Conservation (phyloP, 2,113 vertebrate genomes). For the Trogon surrucura region DNA sequence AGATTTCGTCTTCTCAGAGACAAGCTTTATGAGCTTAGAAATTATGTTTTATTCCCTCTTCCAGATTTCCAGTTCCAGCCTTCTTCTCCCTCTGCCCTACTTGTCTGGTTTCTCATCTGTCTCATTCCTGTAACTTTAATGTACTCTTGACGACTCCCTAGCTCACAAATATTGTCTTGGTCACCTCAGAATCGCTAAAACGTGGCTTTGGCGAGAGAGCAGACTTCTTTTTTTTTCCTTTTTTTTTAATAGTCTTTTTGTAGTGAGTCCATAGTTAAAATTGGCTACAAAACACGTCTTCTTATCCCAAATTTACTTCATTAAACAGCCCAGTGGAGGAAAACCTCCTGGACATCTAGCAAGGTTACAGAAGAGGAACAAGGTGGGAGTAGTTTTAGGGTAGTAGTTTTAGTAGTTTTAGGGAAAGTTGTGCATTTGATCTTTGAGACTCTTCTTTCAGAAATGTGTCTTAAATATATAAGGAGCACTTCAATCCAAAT, state of each 20-base stretch:
- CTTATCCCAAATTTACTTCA: not conserved
- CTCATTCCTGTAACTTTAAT: not conserved
- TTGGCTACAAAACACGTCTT: not conserved
- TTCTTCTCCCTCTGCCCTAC: not conserved
- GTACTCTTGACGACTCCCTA: not conserved
- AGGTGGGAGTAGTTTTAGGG: not conserved
- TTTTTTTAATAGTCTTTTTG: not conserved
- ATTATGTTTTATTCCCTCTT: not conserved
- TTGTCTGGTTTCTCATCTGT: not conserved
- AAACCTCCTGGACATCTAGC: not conserved
- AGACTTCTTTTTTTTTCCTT: not conserved
- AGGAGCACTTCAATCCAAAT: not conserved
- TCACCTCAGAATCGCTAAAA: not conserved
- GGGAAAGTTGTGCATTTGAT: not conserved
- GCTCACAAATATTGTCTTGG: not conserved
- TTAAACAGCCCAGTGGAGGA: not conserved
- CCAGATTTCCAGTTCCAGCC: not conserved
- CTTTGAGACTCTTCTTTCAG: not conserved
- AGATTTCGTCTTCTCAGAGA: conserved; percentile 15
- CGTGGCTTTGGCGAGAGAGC: not conserved
- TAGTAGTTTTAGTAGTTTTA: not conserved
- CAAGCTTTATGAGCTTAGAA: conserved; percentile 24
- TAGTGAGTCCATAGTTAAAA: not conserved
- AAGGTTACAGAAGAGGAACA: not conserved
- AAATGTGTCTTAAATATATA: not conserved